phyloP scores from a whole-genome alignment of 1,140 invertebrate genomes.

The Cyclargus thomasi region DNA sequence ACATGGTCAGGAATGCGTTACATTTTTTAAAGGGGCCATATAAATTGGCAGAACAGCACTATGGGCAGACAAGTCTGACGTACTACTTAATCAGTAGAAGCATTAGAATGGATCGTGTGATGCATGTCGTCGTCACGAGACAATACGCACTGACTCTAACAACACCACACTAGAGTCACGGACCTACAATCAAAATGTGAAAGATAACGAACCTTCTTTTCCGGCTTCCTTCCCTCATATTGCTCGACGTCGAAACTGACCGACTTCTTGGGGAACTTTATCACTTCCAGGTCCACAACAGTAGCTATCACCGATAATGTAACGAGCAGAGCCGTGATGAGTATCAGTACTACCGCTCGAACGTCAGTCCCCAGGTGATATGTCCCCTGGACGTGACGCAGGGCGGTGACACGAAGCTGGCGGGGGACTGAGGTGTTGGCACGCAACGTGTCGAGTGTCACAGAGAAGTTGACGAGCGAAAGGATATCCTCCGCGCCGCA shows the following conservation, averaged over 20 bases:
- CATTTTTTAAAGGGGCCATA: too few relatives aligned
- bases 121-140: too few relatives aligned
- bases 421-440: conserved; percentile 48
- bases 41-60: too few relatives aligned
- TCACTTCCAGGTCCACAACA: conserved; percentile 43
- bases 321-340: conserved; percentile 40
- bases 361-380: conserved; percentile 47
- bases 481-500: conserved; percentile 48
- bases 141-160: too few relatives aligned
- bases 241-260: conserved; percentile 52
- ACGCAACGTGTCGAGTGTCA: conserved; percentile 61
- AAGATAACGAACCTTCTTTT: conserved; percentile 20
- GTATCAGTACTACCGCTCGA: conserved; percentile 41
- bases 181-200: too few relatives aligned
- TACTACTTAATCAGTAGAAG: too few relatives aligned
- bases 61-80: too few relatives aligned
- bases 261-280: conserved; percentile 39
- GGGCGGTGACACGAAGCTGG: conserved; percentile 37
- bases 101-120: too few relatives aligned
- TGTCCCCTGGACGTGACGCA: conserved; percentile 40
- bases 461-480: conserved; percentile 58
- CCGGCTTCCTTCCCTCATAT: conserved; percentile 34
- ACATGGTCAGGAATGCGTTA: too few relatives aligned
- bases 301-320: conserved; percentile 45
- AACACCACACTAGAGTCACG: too few relatives aligned